phyloP scores from a whole-genome alignment of 2,113 vertebrate genomes.

The Ranitomeya imitator region DNA sequence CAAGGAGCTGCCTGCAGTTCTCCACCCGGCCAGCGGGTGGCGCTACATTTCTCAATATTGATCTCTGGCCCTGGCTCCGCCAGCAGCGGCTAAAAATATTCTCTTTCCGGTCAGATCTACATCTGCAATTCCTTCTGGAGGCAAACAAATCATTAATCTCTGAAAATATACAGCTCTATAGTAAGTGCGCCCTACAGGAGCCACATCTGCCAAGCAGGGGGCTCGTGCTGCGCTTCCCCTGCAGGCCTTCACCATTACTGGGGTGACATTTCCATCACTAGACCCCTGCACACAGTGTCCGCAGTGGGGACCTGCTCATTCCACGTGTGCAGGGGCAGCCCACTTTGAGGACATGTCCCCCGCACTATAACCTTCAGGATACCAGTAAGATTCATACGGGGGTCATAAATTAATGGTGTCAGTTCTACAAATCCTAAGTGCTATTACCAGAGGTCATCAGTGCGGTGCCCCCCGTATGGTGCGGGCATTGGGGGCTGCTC shows the following conservation, averaged over 20 bases:
- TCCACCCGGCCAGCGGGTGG: slow-evolving; percentile 50
- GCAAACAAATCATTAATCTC: slow-evolving; percentile 2
- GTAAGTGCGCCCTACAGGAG: background rate
- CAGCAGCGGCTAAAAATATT: slow-evolving; percentile 49
- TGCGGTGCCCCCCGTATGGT: background rate
- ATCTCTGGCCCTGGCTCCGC: slow-evolving; percentile 43
- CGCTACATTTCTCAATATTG: slow-evolving; percentile 28
- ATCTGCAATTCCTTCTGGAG: background rate
- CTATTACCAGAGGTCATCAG: background rate
- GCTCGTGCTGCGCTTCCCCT: background rate
- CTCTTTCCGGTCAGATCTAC: slow-evolving; percentile 19
- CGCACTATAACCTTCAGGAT: background rate
- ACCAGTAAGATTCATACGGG: background rate
- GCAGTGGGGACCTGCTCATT: background rate
- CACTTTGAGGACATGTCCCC: background rate
- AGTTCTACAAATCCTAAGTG: background rate
- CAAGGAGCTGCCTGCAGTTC: slow-evolving; percentile 20
- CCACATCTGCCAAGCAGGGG: background rate
- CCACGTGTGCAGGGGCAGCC: background rate
- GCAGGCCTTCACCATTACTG: background rate
- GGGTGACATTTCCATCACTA: background rate
- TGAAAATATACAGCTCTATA: slow-evolving; percentile 14
- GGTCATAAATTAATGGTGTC: background rate
- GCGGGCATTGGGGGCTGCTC: background rate
- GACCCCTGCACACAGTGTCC: background rate